phyloP scores from a whole-genome alignment of 2,888 invertebrate genomes.

The Sinelater perroti region DNA sequence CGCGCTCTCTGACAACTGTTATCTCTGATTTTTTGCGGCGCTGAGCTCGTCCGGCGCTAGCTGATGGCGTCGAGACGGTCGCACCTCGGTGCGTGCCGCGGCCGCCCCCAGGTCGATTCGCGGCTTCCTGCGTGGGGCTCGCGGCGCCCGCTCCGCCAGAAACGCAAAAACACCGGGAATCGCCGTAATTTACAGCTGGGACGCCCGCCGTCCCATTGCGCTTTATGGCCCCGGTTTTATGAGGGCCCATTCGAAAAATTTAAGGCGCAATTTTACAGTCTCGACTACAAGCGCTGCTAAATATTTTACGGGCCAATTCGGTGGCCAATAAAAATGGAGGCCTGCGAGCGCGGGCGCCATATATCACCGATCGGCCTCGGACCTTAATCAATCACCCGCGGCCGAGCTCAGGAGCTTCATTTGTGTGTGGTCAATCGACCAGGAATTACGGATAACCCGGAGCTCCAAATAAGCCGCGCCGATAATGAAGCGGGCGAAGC shows the following conservation, averaged over 20 bases:
- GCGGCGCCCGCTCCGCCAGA: neutral
- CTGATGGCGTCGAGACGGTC: too few species aligned
- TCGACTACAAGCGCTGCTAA: constrained; percentile 30
- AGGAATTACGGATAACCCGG: constrained; percentile 52
- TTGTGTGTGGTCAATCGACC: constrained; percentile 56
- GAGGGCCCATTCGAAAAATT: constrained; percentile 17
- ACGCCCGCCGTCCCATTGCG: constrained; percentile 10
- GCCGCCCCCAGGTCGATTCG: too few species aligned
- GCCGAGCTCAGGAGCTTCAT: constrained; percentile 44
- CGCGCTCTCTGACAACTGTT: constrained; percentile 45
- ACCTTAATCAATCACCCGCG: constrained; percentile 51
- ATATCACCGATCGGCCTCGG: constrained; percentile 44
- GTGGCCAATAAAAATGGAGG: constrained; percentile 52
- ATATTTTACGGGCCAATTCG: constrained; percentile 47
- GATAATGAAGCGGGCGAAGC: neutral
- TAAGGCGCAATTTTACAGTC: constrained; percentile 25
- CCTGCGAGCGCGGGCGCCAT: constrained; percentile 49
- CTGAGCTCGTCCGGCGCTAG: too few species aligned
- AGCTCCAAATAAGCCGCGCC: constrained; percentile 16
- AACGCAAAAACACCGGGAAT: constrained; percentile 42
- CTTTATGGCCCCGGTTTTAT: constrained; percentile 19
- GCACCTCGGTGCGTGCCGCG: too few species aligned
- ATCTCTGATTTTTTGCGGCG: constrained; percentile 41
- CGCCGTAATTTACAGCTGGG: constrained; percentile 43
- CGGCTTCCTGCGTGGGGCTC: neutral